A percentile compares a stretch with the other conserved stretches of the same genome.
These are phyloP conservation scores for Aleiodes testaceus DNA, from an alignment of 2,888 invertebrate genomes.

Conservation along the genomic window DNA sequence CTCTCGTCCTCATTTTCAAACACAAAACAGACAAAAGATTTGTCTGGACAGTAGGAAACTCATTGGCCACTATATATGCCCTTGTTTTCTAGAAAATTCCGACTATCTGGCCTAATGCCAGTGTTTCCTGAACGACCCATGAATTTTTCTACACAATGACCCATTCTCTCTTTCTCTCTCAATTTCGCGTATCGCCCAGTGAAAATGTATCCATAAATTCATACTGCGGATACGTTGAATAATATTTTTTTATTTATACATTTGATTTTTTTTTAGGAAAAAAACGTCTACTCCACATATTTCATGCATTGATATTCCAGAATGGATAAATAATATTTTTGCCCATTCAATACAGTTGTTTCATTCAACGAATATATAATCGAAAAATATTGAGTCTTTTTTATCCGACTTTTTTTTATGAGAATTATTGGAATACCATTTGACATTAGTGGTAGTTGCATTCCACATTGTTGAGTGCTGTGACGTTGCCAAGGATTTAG, in stretches of 20 bases:
- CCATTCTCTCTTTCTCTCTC: neutral
- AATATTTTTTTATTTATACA: conserved; percentile 9
- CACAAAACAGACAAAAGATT: neutral
- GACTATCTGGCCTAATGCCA: conserved; percentile 36
- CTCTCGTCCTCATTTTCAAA: neutral
- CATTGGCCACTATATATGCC: conserved; percentile 23
- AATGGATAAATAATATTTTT: too few species aligned
- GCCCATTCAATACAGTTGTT: too few species aligned
- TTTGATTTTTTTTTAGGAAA: conserved; percentile 6
- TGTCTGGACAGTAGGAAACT: conserved; percentile 7
- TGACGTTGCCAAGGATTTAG: conserved; percentile 24
- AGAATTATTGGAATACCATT: neutral
- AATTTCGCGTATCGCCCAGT: conserved; percentile 16
- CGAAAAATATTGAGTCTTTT: too few species aligned
- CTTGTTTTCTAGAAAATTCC: conserved; percentile 27
- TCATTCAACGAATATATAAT: too few species aligned
- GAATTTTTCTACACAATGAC: conserved; percentile 39
- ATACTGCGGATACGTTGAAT: conserved; percentile 24
- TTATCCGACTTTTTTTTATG: too few species aligned
- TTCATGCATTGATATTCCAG: too few species aligned
- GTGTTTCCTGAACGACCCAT: conserved; percentile 30
- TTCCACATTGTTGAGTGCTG: conserved; percentile 13
- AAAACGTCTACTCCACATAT: neutral
- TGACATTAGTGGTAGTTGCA: neutral
- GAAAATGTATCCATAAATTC: conserved; percentile 37